A percentile compares a stretch with the other conserved stretches of the same genome.
These are phyloP conservation scores for Rhagoletis pomonella DNA, from an alignment of 1,140 invertebrate genomes.

Conservation along the genomic window DNA sequence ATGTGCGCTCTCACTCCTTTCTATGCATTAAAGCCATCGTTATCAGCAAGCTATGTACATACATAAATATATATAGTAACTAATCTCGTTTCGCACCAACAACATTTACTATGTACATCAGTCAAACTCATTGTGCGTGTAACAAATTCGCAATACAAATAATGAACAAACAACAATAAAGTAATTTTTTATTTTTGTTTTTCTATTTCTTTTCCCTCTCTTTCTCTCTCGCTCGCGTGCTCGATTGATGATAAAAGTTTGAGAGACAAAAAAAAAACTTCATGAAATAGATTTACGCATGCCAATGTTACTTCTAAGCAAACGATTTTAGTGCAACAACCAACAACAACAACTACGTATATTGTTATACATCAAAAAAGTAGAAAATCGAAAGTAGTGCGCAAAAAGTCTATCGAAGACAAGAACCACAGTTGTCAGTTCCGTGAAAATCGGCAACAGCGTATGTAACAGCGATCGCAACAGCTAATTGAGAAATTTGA, in stretches of 20 bases:
- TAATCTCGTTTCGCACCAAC: slow-evolving; percentile 13
- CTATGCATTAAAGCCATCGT: slow-evolving; percentile 27
- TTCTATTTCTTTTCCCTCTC: slow-evolving; percentile 47
- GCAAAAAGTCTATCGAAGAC: background rate
- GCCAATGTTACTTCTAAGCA: background rate
- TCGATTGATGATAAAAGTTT: slow-evolving; percentile 32
- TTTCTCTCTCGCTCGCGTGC: slow-evolving; percentile 28
- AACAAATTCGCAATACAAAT: slow-evolving; percentile 19
- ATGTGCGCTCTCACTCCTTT: slow-evolving; percentile 5
- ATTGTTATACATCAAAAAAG: slow-evolving; percentile 1
- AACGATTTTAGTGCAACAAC: slow-evolving; percentile 31
- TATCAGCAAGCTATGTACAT: background rate
- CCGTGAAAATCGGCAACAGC: slow-evolving; percentile 2
- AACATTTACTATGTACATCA: slow-evolving; percentile 34
- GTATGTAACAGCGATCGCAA: background rate
- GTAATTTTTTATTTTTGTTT: slow-evolving; percentile 49
- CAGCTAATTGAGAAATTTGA: background rate
- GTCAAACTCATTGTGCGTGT: slow-evolving; percentile 42
- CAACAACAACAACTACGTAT: slow-evolving; percentile 45
- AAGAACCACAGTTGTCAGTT: background rate
- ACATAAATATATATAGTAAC: background rate
- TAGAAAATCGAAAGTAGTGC: no score
- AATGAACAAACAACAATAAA: slow-evolving; percentile 41
- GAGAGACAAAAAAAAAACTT: background rate
- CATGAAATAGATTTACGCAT: slow-evolving; percentile 2